Evolutionary conservation across 1,140 invertebrate genomes (phyloP).

Genomic region (Psix sp.): DNA sequence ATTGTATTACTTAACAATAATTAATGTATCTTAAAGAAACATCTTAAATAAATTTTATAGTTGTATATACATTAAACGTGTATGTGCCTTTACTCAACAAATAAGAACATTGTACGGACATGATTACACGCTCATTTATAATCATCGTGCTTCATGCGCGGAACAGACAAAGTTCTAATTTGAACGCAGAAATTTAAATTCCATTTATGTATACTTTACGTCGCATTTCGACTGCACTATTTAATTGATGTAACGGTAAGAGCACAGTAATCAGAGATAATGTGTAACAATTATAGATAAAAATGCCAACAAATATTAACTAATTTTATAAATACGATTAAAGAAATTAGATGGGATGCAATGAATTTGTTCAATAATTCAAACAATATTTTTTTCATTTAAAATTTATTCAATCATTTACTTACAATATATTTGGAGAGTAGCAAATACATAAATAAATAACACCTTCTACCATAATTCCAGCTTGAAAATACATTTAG

Average conservation of each 20-base stretch:
- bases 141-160: slow-evolving; percentile 24
- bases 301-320: not conserved
- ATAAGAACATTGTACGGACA: slow-evolving; percentile 1
- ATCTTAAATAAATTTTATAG: slow-evolving; percentile 55
- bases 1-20: slow-evolving; percentile 53
- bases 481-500: slow-evolving; percentile 7
- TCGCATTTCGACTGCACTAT: slow-evolving; percentile 4
- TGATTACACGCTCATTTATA: slow-evolving; percentile 35
- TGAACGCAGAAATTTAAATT: slow-evolving; percentile 17
- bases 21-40: slow-evolving; percentile 51
- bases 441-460: no score
- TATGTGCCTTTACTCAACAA: slow-evolving; percentile 27
- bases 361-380: slow-evolving; percentile 5
- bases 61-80: slow-evolving; percentile 41
- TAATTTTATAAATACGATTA: no score
- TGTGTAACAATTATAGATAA: slow-evolving; percentile 3
- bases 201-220: not conserved
- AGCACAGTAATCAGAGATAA: slow-evolving; percentile 6
- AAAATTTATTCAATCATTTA: slow-evolving; percentile 28
- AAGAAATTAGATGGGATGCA: no score
- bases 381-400: no score
- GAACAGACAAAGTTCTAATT: slow-evolving; percentile 30
- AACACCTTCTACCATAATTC: slow-evolving; percentile 22
- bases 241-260: slow-evolving; percentile 36
- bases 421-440: slow-evolving; percentile 6